Conservation (phyloP, 2,797 vertebrate species). For the Hoplostethus mediterraneus region DNA sequence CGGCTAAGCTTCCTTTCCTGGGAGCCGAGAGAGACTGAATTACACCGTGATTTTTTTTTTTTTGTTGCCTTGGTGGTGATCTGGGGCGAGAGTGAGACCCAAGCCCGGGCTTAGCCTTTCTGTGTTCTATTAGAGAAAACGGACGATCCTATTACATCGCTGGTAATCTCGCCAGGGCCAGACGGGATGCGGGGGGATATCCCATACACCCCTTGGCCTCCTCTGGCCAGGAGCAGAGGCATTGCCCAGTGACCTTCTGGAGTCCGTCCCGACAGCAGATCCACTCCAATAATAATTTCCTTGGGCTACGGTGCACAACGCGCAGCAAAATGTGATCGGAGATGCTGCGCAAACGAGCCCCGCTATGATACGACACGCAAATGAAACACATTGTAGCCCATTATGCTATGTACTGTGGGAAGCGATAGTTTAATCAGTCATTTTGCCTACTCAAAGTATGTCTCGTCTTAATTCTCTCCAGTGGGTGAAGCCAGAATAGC, state of each 20-base stretch:
- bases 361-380: not conserved
- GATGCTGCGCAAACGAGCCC: not conserved
- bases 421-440: constrained; percentile 11
- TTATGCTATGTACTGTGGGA: constrained; percentile 4
- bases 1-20: constrained; percentile 53
- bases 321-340: not conserved
- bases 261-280: constrained; percentile 51
- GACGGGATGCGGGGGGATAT: constrained; percentile 45
- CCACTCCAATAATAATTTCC: constrained; percentile 50
- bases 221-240: constrained; percentile 30
- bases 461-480: constrained; percentile 36
- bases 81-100: constrained; percentile 48
- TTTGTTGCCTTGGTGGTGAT: constrained; percentile 60
- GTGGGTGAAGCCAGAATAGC: constrained; percentile 6
- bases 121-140: constrained; percentile 78
- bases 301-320: constrained; percentile 26
- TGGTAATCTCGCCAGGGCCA: constrained; percentile 74
- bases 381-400: not conserved
- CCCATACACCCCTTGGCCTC: constrained; percentile 46
- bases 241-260: constrained; percentile 68
- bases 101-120: constrained; percentile 70
- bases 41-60: constrained; percentile 33
- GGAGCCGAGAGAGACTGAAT: constrained; percentile 34
- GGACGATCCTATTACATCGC: constrained; percentile 74
- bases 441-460: constrained; percentile 1